Evolutionary conservation across 2,797 vertebrate species (phyloP).

Genomic region (Podarcis siculus): DNA sequence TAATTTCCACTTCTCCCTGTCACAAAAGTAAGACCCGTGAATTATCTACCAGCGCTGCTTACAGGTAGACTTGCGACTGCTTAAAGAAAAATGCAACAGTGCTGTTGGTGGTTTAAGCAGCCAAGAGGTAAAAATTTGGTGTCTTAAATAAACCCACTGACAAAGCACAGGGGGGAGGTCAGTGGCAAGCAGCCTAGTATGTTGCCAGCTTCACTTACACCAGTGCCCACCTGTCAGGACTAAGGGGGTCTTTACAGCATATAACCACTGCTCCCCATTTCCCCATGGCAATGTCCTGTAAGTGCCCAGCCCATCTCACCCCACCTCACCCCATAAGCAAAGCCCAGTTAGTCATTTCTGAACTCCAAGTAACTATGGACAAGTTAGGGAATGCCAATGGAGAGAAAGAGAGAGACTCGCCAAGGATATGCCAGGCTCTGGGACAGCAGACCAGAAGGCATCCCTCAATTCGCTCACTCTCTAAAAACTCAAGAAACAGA

Average conservation of each 20-base stretch:
- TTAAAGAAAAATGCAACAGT: not conserved
- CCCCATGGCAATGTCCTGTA: not conserved
- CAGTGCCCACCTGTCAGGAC: not conserved
- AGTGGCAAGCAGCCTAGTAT: not conserved
- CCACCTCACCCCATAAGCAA: not conserved
- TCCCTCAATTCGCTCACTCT: not conserved
- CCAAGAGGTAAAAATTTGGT: not conserved
- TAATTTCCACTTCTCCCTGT: not conserved
- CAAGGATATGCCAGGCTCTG: not conserved
- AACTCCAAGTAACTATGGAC: conserved; percentile 3
- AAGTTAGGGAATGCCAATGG: not conserved
- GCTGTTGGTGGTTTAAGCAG: not conserved
- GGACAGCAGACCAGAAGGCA: not conserved
- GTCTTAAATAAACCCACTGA: not conserved
- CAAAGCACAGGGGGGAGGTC: not conserved
- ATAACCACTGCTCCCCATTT: not conserved
- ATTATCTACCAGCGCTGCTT: not conserved
- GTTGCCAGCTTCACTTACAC: not conserved
- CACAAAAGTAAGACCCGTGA: not conserved
- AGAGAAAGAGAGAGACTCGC: not conserved
- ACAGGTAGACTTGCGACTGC: not conserved
- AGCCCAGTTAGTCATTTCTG: not conserved
- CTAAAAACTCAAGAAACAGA: not conserved
- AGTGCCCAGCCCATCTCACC: not conserved
- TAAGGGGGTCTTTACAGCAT: not conserved